phyloP scores from a whole-genome alignment of 2,797 vertebrate species.

The Astyanax mexicanus region DNA sequence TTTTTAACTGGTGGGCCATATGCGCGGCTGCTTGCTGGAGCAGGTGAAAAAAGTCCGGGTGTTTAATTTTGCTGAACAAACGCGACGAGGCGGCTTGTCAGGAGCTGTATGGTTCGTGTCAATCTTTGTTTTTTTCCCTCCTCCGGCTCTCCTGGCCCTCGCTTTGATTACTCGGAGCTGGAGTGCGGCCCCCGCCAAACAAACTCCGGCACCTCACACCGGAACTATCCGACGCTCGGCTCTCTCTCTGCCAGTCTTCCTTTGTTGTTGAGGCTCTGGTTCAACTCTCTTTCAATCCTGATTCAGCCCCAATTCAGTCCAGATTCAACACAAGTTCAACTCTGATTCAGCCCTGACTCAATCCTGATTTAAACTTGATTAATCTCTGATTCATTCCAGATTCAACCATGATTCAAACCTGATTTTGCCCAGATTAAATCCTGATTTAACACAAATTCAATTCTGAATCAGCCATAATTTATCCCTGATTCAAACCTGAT shows the following conservation, averaged over 20 bases:
- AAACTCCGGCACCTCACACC: constrained; percentile 30
- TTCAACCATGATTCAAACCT: too few species aligned
- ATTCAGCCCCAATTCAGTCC: too few species aligned
- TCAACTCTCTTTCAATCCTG: constrained; percentile 7
- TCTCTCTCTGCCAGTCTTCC: constrained; percentile 34
- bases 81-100: constrained; percentile 69
- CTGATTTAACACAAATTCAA: too few species aligned
- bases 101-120: constrained; percentile 64
- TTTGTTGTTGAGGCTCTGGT: constrained; percentile 36
- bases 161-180: constrained; percentile 63
- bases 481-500: too few species aligned
- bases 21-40: constrained; percentile 82
- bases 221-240: constrained; percentile 53
- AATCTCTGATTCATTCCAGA: too few species aligned
- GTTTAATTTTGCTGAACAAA: constrained; percentile 80
- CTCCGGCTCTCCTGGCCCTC: constrained; percentile 34
- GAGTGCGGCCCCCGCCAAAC: constrained; percentile 51
- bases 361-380: too few species aligned
- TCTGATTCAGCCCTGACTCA: too few species aligned
- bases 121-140: constrained; percentile 60
- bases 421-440: too few species aligned
- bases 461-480: too few species aligned
- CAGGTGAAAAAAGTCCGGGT: constrained; percentile 82
- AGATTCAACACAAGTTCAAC: too few species aligned
- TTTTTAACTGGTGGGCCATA: constrained; percentile 92